Evolutionary conservation across 2,888 invertebrate genomes (phyloP), one percentile per base, ranked within the genome.

Genomic region (Liopterus haemorrhoidalis): DNA sequence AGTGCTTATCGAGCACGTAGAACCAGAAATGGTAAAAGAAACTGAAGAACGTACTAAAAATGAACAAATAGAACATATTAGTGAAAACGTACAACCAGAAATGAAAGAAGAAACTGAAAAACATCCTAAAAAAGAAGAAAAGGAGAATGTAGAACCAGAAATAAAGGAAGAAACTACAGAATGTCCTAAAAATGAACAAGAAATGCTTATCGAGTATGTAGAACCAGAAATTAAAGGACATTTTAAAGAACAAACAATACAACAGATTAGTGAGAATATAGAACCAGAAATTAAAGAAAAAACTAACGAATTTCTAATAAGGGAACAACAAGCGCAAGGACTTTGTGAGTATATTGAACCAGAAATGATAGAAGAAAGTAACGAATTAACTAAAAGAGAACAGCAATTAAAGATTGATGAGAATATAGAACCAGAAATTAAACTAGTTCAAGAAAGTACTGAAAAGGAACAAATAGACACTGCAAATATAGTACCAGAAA

Each of bases 81-180:
- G 19, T n/a, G 12, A 15, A 18, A 33, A 19, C 3, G 19, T 30
- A 2, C 6, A 16, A 38, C n/a, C 27, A 27, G 25, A 25, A 27
- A 27, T 14, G 11, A 25, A 38, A 38, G 38, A 40, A 22, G 16
- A 32, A 33, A 33, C 33, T 33, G 8, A 33, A 18, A 18, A 20
- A 9, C 9, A 15, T 5, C 15, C n/a, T 18, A 3, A 5, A 16
- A 20, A 33, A 33, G 33, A 12, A 19, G 20, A 20, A 9, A 18
- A 33, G 3, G 20, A 33, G 20, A 25, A 11, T 25, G 25, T 25
- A 11, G 6, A 28, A 28, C 12, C 2, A 6, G 28, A 28, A 28
- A 14, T 28, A 15, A 14, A 4, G 15, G 9, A 28, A 28, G 28
- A 28, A 28, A 14, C 28, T 28, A 12, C 12, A 28, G 25, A 28